These are phyloP conservation scores for Coranthus polyacanthus DNA, from an alignment of 2,797 vertebrate species.

Conservation along the genomic window DNA sequence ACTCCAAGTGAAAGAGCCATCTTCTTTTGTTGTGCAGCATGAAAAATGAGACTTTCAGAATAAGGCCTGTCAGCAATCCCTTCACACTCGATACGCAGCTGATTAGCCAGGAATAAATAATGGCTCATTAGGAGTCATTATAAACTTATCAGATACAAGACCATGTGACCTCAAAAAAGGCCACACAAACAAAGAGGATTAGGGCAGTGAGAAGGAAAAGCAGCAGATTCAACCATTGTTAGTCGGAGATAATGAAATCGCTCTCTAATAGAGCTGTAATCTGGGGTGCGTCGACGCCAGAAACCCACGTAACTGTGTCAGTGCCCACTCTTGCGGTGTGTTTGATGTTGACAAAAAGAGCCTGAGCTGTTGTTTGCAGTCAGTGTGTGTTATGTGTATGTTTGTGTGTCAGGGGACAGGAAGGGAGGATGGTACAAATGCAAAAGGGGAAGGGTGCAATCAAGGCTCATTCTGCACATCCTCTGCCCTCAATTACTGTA, in stretches of 20 bases:
- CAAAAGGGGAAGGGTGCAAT: constrained; percentile 59
- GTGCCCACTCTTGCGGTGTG: constrained; percentile 38
- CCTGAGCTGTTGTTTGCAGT: constrained; percentile 45
- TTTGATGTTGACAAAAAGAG: constrained; percentile 54
- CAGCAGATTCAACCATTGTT: constrained; percentile 43
- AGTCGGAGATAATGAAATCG: constrained; percentile 56
- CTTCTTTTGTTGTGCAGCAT: not conserved
- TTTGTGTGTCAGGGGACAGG: constrained; percentile 34
- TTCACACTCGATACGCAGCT: constrained; percentile 35
- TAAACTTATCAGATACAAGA: constrained; percentile 56
- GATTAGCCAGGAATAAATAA: constrained; percentile 61
- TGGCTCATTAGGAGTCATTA: constrained; percentile 61
- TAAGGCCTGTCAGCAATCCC: constrained; percentile 26
- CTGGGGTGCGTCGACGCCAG: constrained; percentile 9
- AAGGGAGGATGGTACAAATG: constrained; percentile 36
- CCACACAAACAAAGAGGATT: constrained; percentile 57
- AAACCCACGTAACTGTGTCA: constrained; percentile 42
- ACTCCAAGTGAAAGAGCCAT: not conserved
- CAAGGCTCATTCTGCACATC: constrained; percentile 70
- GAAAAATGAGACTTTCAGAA: constrained; percentile 31
- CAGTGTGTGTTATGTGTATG: constrained; percentile 8
- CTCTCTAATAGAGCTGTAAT: constrained; percentile 55
- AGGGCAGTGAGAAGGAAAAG: constrained; percentile 29
- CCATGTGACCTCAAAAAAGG: constrained; percentile 40
- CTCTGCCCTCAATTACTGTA: constrained; percentile 74